Evolutionary conservation across 1,140 invertebrate genomes (phyloP), one percentile per base, ranked within the genome.

Genomic region (Plodia interpunctella): DNA sequence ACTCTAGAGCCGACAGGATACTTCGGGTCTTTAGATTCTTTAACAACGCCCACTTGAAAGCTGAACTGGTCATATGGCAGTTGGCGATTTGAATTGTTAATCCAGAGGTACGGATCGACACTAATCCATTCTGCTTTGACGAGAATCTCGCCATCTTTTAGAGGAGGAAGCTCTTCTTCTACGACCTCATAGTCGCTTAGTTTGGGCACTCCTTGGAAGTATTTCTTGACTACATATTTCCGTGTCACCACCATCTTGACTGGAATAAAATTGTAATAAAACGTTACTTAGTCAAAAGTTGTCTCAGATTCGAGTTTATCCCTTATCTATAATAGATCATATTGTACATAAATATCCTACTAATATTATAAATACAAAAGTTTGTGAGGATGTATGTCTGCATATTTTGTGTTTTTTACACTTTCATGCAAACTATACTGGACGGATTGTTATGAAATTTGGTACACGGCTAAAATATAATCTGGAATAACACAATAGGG

Each of bases 1-100:
- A 94, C 72, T 65, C 76, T 80, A 55, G 85, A 90, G 0, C 91
- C 92, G 21, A 91, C 89, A 1, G 92, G 92, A 76, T 79, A 94
- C 0, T 91, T 62, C 0, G 62, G 51, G 21, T 73, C 20, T n/a
- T 76, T 77, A 1, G 66, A 68, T 30, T 80, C 78, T 59, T 70
- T 58, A 32, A 90, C 81, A 55, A 73, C 49, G 51, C 63, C 87
- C 25, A 90, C 76, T 81, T 88, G 84, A 13, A 72, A 76, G 49
- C 87, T 76, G 58, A 88, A 82, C 68, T 90, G 87, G 35, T 85
- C 82, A 57, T 83, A 85, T 0, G 86, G 64, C 1, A 51, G 8
- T 1, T 54, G 49, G 18, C 32, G 30, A 17, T 11, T n/a, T 13
- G 19, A 17, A 25, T 60, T 61, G 57, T 66, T 64, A 0, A 59